Conservation (phyloP, 2,113 vertebrate genomes). For the Vanacampus margaritifer region DNA sequence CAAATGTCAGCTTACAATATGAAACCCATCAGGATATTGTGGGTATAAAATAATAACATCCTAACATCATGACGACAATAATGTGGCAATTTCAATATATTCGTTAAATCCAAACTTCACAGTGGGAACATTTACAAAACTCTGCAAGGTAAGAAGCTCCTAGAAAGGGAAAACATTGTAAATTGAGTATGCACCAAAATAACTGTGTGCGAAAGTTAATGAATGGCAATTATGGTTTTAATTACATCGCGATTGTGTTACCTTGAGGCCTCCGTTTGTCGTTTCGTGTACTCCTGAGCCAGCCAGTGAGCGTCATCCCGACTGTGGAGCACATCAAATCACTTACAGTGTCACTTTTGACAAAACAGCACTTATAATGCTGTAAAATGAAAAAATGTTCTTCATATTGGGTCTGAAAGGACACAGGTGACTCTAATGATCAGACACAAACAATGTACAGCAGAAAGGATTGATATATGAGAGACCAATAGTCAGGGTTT, state of each 20-base stretch:
- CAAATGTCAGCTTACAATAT: too few relatives aligned
- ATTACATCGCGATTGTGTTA: slow-evolving; percentile 42
- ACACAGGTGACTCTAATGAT: too few relatives aligned
- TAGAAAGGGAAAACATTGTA: background rate
- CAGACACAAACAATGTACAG: too few relatives aligned
- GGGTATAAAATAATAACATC: too few relatives aligned
- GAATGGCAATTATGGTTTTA: background rate
- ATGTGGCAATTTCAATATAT: too few relatives aligned
- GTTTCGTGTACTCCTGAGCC: slow-evolving; percentile 74
- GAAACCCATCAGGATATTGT: too few relatives aligned
- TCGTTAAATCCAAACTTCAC: background rate
- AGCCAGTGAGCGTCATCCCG: slow-evolving; percentile 77
- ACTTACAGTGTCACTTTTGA: background rate
- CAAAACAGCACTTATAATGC: background rate
- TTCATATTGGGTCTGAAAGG: background rate
- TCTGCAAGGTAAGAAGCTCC: background rate
- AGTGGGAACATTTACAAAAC: background rate
- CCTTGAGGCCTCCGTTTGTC: slow-evolving; percentile 70
- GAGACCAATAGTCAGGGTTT: background rate
- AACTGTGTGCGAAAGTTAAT: background rate
- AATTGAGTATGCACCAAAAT: background rate
- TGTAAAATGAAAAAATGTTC: background rate
- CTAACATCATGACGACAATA: too few relatives aligned
- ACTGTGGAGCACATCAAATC: slow-evolving; percentile 57
- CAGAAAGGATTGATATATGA: background rate